phyloP scores from a whole-genome alignment of 2,113 vertebrate species.

The Stigmatopora argus region DNA sequence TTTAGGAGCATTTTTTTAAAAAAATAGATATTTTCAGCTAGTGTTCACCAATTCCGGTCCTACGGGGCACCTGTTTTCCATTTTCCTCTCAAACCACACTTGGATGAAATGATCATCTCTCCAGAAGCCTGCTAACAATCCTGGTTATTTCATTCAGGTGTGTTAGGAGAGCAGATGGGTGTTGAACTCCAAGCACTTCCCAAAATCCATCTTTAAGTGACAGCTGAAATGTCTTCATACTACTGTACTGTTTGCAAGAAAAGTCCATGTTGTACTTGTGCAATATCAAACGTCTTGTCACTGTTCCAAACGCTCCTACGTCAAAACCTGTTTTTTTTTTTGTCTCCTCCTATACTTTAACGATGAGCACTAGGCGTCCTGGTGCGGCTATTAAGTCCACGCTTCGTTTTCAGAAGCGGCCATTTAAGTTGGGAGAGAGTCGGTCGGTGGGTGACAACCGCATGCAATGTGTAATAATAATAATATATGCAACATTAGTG shows the following conservation, averaged over 20 bases:
- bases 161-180: no score
- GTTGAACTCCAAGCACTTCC: constrained; percentile 16
- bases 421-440: constrained; percentile 34
- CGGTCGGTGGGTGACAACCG: constrained; percentile 25
- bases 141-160: no score
- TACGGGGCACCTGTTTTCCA: no score
- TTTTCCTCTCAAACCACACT: no score
- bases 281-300: constrained; percentile 63
- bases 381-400: constrained; percentile 28
- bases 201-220: constrained; percentile 18
- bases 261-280: constrained; percentile 43
- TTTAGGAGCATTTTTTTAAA: constrained; percentile 29
- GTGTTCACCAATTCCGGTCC: no score
- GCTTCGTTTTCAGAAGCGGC: constrained; percentile 62
- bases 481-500: constrained; percentile 48
- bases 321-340: constrained; percentile 20
- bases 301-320: constrained; percentile 34
- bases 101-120: no score
- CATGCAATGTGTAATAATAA: constrained; percentile 16
- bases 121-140: no score
- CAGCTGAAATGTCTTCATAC: constrained; percentile 13
- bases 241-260: constrained; percentile 17
- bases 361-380: constrained; percentile 7
- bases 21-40: no score
- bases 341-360: constrained; percentile 3